These are phyloP conservation scores for Orius insidiosus DNA, from an alignment of 1,140 invertebrate genomes.

Conservation along the genomic window DNA sequence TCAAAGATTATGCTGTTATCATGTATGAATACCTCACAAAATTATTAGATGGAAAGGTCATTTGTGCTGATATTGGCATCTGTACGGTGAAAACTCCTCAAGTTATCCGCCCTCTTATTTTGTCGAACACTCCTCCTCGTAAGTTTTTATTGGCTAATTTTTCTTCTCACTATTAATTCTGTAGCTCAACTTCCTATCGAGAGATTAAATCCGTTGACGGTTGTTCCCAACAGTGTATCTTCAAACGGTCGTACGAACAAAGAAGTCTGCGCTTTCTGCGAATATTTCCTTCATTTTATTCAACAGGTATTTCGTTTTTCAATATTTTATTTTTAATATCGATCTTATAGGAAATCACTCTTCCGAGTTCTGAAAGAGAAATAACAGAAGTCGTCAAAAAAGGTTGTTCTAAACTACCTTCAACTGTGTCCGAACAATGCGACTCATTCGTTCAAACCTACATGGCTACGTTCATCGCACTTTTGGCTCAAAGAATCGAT, in stretches of 20 bases:
- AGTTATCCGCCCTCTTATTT: too few species aligned
- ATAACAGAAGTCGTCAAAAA: slow-evolving; percentile 43
- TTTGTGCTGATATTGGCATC: slow-evolving; percentile 53
- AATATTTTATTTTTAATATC: neutral
- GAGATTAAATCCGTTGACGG: slow-evolving; percentile 5
- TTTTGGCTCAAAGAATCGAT: slow-evolving; percentile 65
- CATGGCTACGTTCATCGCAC: slow-evolving; percentile 52
- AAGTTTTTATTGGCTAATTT: slow-evolving; percentile 8
- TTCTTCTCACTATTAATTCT: neutral
- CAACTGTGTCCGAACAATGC: slow-evolving; percentile 44
- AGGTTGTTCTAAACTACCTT: slow-evolving; percentile 49
- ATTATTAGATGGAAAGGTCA: slow-evolving; percentile 43
- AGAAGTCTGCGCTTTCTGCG: slow-evolving; percentile 54
- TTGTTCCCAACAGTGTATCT: neutral
- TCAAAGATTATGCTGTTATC: slow-evolving; percentile 54
- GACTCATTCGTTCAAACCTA: slow-evolving; percentile 55
- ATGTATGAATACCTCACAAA: slow-evolving; percentile 54
- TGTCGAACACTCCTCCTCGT: slow-evolving; percentile 1
- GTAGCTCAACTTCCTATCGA: slow-evolving; percentile 11
- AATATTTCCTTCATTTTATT: slow-evolving; percentile 64
- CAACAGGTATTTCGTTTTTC: slow-evolving; percentile 32
- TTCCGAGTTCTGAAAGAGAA: slow-evolving; percentile 43
- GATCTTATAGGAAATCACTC: slow-evolving; percentile 37
- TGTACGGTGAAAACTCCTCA: slow-evolving; percentile 30
- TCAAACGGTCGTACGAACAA: slow-evolving; percentile 48